Base-by-base conservation (phyloP, 2,797 vertebrate species). In the Synaphobranchus kaupii region DNA sequence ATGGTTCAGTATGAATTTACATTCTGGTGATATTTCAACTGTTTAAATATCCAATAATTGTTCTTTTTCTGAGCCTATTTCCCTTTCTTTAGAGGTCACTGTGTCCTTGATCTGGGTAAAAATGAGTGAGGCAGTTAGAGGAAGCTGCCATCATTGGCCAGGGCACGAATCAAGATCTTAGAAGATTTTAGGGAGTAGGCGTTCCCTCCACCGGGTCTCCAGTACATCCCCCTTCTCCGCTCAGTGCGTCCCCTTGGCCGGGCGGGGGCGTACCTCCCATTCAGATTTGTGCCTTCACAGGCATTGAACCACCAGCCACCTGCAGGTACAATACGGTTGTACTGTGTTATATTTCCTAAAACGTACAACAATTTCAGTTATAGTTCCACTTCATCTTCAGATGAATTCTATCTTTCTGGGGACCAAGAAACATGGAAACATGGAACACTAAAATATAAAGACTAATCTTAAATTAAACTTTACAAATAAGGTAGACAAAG, bases 251-350 rank as follows among this genome's bases (percentile, higher is more conserved):
- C 92, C 90, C 95, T 97, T 73, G 95, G 87, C 90, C 93, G 95
- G 80, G 93, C 87, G 1, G 90, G 92, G 63, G 95, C 91, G 0
- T 97, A 98, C 89, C 94, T 97, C 56, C 97, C 97, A 0, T 99
- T 99, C 34, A 98, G 95, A 91, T 97, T 97, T 89, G 95, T 95
- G 92, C 97, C 96, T 78, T 95, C 97, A 13, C 97, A 98, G 54
- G 93, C 87, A 0, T 92, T 95, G 86, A 97, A 96, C 97, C 97
- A 98, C 98, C 97, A 99, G 84, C 98, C 97, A 91, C 98, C 97
- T 98, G 86, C 83, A 92, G 90, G 52, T 17, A 88, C 20, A 90
- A 66, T 89, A 86, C 0, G 73, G 8, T 88, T 39, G 7, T n/a
- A 85, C 10, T 15, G 25, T 20, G n/a, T n/a, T 68, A 68, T 68